These are phyloP conservation scores for Drosophila malerkotliana DNA, from an alignment of 1,140 invertebrate genomes.

Conservation along the genomic window DNA sequence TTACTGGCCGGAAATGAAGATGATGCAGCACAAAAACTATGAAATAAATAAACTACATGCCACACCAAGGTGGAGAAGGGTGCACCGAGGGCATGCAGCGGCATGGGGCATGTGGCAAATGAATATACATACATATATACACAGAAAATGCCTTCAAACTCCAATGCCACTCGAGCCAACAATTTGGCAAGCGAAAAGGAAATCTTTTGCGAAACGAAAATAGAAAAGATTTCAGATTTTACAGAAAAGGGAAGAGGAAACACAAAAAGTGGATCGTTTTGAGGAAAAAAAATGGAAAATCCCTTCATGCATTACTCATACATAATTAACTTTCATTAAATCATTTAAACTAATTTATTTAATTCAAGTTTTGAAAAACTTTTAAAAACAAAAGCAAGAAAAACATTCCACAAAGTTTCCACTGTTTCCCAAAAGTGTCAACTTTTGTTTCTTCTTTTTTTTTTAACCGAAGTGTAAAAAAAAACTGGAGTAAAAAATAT, in stretches of 20 bases:
- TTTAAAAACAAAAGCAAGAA: constrained; percentile 31
- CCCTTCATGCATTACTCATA: constrained; percentile 14
- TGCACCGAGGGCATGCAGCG: background rate
- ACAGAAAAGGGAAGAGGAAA: too few relatives aligned
- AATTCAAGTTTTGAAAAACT: constrained; percentile 66
- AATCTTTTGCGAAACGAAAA: too few relatives aligned
- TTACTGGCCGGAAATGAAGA: constrained; percentile 75
- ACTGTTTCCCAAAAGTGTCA: constrained; percentile 21
- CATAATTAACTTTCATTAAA: constrained; percentile 71
- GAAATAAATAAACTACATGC: constrained; percentile 75
- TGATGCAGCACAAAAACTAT: constrained; percentile 79
- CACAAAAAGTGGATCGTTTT: background rate
- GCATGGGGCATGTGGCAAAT: background rate
- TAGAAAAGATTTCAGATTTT: too few relatives aligned
- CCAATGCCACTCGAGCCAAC: too few relatives aligned
- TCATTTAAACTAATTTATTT: constrained; percentile 51
- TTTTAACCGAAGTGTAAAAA: constrained; percentile 1
- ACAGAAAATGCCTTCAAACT: too few relatives aligned
- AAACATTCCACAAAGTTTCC: constrained; percentile 18
- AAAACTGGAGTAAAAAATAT: background rate
- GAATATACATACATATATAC: too few relatives aligned
- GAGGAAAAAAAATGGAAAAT: background rate
- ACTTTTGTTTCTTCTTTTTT: constrained; percentile 28
- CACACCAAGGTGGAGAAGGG: constrained; percentile 11
- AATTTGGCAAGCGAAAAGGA: too few relatives aligned